Evolutionary conservation across 2,888 invertebrate genomes (phyloP), one percentile per base, ranked within the genome.

Genomic region (Drosophila borborema): DNA sequence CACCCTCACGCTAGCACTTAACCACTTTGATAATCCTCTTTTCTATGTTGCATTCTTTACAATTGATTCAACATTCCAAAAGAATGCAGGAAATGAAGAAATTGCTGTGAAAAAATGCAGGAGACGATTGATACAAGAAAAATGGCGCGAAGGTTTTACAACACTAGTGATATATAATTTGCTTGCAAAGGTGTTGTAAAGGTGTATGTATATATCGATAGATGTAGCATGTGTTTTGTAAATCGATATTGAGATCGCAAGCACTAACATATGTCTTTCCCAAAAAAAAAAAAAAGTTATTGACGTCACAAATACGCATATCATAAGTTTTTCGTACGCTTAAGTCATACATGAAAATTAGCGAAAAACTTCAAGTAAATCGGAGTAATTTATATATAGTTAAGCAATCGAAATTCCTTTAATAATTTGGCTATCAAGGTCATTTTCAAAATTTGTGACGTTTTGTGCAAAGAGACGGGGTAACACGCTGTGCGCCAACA

Each of bases 141-240:
- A 78, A 80, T 71, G 81, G 77, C 77, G 77, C 77, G 77, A 80
- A 78, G n/a, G 81, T 64, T 80, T 76, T 76, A n/a, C 77, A 78
- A 72, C 77, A 78, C 77, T 78, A n/a, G 2, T 23, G 16, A 12
- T 16, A 48, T 46, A 56, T 31, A 28, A 43, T 2, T 49, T n/a
- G 18, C 23, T 41, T 28, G 20, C 58, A 10, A 31, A n/a, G n/a
- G n/a, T n/a, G n/a, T 28, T 45, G 3, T 16, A 4, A 34, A 28
- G 28, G 28, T 28, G 28, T 28, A 28, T 28, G 28, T 28, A 41
- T 6, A 14, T 64, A 74, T 76, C 79, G 74, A 73, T 64, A 62
- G 2, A 1, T n/a, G 31, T 1, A 49, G 3, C 49, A 49, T 31
- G n/a, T n/a, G 49, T 6, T 49, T 5, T 2, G 1, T 12, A 36